Evolutionary conservation across 2,113 vertebrate genomes (phyloP).

Genomic region (Gymnobelideus leadbeateri): DNA sequence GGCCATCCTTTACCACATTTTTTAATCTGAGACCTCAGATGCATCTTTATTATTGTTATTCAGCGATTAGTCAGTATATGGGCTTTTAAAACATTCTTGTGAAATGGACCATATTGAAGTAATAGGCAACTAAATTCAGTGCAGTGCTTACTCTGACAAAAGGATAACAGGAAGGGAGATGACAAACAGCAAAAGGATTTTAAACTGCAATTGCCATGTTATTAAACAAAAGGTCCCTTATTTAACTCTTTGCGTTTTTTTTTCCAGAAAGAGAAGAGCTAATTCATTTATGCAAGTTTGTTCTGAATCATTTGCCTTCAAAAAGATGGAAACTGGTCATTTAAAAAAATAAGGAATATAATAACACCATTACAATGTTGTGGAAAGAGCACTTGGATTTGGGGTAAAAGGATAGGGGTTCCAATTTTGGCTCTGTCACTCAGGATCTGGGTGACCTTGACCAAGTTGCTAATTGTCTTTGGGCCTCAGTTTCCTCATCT

Average conservation of each 20-base stretch:
- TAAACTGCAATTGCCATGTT: not conserved
- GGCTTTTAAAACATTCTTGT: constrained; percentile 10
- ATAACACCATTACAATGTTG: not conserved
- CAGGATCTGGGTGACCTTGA: not conserved
- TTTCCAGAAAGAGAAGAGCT: not conserved
- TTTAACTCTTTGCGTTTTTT: not conserved
- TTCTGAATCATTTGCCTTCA: not conserved
- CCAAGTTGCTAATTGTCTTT: not conserved
- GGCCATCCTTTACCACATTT: constrained; percentile 1
- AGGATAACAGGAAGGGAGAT: constrained; percentile 4
- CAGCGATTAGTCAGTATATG: constrained; percentile 1
- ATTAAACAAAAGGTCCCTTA: not conserved
- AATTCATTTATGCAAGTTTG: not conserved
- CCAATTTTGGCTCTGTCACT: not conserved
- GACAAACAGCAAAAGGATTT: not conserved
- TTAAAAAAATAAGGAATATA: not conserved
- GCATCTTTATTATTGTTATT: constrained; percentile 7
- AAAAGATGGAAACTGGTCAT: not conserved
- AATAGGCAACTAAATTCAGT: not conserved
- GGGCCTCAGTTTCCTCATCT: not conserved
- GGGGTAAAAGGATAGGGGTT: not conserved
- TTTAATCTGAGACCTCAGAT: not conserved
- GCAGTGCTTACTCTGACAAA: not conserved
- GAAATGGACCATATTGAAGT: constrained; percentile 6
- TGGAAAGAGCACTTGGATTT: not conserved